These are phyloP conservation scores for Panopea generosa DNA, from an alignment of 2,888 invertebrate genomes.

Conservation along the genomic window DNA sequence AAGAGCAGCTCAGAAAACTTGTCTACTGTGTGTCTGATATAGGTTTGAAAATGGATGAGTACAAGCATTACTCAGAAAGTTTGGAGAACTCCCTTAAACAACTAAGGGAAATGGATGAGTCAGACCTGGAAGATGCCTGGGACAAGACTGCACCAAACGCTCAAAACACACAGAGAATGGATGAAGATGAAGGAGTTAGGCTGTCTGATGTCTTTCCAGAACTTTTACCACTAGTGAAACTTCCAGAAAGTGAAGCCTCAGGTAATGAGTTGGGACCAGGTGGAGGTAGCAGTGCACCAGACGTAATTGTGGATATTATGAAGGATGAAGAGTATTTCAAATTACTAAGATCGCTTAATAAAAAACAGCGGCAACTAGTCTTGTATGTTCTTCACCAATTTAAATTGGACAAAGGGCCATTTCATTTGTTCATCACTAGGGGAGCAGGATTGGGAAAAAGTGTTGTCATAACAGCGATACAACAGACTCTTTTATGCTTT, in stretches of 20 bases:
- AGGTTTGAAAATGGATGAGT: constrained; percentile 10
- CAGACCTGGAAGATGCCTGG: neutral
- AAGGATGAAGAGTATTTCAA: neutral
- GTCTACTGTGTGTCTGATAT: neutral
- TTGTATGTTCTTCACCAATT: constrained; percentile 12
- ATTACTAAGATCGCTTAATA: constrained; percentile 1
- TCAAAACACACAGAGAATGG: constrained; percentile 1
- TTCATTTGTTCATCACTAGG: constrained; percentile 17
- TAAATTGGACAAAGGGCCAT: constrained; percentile 10
- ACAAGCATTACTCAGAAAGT: constrained; percentile 13
- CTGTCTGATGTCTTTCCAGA: neutral
- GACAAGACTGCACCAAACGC: constrained; percentile 11
- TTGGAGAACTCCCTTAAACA: constrained; percentile 17
- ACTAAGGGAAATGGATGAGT: constrained; percentile 5
- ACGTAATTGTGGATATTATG: constrained; percentile 1
- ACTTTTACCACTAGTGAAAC: no score
- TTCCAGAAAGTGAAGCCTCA: neutral
- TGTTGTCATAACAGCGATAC: constrained; percentile 17
- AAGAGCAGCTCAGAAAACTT: constrained; percentile 10
- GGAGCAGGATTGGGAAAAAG: constrained; percentile 31
- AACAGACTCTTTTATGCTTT: constrained; percentile 5
- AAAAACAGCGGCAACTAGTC: constrained; percentile 6
- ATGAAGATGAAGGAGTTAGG: constrained; percentile 2
- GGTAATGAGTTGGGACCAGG: neutral
- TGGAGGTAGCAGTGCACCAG: neutral